These are phyloP conservation scores for Corythornis madagascariensis DNA, from an alignment of 2,113 vertebrate genomes.

Conservation along the genomic window DNA sequence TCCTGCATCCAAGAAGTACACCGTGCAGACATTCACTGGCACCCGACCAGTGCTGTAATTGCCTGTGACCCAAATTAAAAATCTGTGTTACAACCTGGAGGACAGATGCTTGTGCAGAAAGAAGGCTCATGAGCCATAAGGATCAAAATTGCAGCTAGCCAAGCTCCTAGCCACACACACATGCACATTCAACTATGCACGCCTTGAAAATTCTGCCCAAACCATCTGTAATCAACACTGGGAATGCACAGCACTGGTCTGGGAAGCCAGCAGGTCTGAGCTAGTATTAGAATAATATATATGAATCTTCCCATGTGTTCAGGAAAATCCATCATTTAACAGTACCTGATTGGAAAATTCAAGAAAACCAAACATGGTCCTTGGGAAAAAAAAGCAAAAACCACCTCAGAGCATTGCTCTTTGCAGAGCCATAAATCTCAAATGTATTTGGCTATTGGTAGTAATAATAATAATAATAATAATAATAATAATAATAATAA, in stretches of 20 bases:
- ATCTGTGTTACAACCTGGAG: background rate
- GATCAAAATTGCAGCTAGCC: background rate
- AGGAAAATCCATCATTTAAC: background rate
- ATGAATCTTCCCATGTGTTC: background rate
- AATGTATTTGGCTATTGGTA: background rate
- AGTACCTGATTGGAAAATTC: background rate
- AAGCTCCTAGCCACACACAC: background rate
- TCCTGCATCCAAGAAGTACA: background rate
- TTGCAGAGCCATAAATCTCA: background rate
- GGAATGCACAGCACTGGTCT: background rate
- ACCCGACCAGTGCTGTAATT: background rate
- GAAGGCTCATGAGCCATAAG: background rate
- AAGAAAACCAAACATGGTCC: background rate
- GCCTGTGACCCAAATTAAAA: background rate
- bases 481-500: constrained; percentile 30
- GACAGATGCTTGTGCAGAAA: background rate
- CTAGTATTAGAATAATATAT: background rate
- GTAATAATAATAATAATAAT: constrained; percentile 27
- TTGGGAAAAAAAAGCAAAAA: background rate
- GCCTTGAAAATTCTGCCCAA: background rate
- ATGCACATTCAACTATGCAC: background rate
- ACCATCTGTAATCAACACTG: background rate
- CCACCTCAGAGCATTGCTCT: background rate
- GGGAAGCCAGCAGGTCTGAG: background rate
- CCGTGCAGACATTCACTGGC: background rate